phyloP scores from a whole-genome alignment of 1,140 invertebrate species.

The Cyrtorhinus lividipennis region DNA sequence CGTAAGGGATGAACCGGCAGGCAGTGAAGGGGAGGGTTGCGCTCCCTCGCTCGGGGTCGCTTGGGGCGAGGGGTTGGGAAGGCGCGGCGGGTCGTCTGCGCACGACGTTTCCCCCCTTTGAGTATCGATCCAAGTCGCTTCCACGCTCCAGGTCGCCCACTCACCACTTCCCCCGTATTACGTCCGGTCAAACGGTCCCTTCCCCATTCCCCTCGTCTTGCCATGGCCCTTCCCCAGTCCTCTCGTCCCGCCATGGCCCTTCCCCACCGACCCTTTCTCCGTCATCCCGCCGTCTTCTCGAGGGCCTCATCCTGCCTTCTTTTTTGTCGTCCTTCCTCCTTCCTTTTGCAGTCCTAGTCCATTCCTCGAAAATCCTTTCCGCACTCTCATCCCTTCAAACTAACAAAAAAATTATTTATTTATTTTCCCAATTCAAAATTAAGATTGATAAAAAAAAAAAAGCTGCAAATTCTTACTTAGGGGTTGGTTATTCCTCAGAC shows the following conservation, averaged over 20 bases:
- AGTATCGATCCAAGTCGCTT: neutral
- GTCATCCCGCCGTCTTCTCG: neutral
- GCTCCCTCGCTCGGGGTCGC: constrained; percentile 4
- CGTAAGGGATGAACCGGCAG: neutral
- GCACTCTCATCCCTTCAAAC: too few species aligned
- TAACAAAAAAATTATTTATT: too few species aligned
- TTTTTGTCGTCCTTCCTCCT: neutral
- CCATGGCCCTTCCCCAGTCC: neutral
- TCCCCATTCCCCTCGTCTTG: neutral
- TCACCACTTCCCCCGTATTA: neutral
- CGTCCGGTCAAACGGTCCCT: neutral
- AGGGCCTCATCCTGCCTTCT: neutral
- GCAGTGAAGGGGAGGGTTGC: neutral
- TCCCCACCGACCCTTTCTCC: too few species aligned
- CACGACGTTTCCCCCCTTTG: neutral
- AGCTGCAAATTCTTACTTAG: too few species aligned
- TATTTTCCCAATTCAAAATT: too few species aligned
- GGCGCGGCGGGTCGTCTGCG: neutral
- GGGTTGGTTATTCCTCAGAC: too few species aligned
- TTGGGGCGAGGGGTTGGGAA: neutral
- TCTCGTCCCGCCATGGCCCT: neutral
- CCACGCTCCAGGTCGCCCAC: constrained; percentile 4
- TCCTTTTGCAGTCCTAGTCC: neutral
- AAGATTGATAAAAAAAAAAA: too few species aligned
- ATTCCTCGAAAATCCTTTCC: too few species aligned